Evolutionary conservation across 2,113 vertebrate genomes (phyloP), one percentile per base, ranked within the genome.

Genomic region (Opisthocomus hoazin): DNA sequence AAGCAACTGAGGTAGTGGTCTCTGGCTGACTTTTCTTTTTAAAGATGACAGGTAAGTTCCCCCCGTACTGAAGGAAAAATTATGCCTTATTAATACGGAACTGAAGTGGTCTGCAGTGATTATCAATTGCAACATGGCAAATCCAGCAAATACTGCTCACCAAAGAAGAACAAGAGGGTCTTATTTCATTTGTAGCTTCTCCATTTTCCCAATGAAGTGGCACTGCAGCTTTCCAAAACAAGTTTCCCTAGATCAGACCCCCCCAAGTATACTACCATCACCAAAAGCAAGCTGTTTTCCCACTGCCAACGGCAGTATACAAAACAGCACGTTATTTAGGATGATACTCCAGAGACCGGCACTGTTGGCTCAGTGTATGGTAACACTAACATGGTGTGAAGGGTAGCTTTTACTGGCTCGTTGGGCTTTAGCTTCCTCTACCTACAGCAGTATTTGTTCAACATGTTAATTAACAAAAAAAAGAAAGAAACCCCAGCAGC

Each of bases 291-390:
- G 51, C 30, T 11, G 11, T 32, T 50, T 71, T 21, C 27, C 43
- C 45, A 27, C 16, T 10, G 30, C 0, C 0, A 0, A 45, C 2
- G 1, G 46, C 60, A 70, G 11, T 3, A 7, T 12, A 63, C 5
- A 3, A 24, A 82, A 13, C 20, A 32, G 24, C 7, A n/a, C 1
- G 0, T 73, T 37, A 66, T 48, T 77, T 24, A 29, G 53, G 41
- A 69, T 79, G 36, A 54, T 11, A 57, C 39, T 50, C 17, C 15
- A 7, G 36, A 92, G 41, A 66, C 34, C 15, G 29, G 48, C 32
- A 32, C 54, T 24, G 18, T 6, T 24, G 41, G 12, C 27, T 68
- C 0, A 0, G 43, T 16, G 23, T 16, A 21, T 24, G 34, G 1
- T 19, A 68, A 68, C 36, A 46, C 21, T 45, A 56, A 24, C 5